Percentiles rank a stretch among this genome's conserved stretches.
These are phyloP conservation scores for Lutjanus erythropterus DNA, from an alignment of 2,113 vertebrate species.

Conservation along the genomic window DNA sequence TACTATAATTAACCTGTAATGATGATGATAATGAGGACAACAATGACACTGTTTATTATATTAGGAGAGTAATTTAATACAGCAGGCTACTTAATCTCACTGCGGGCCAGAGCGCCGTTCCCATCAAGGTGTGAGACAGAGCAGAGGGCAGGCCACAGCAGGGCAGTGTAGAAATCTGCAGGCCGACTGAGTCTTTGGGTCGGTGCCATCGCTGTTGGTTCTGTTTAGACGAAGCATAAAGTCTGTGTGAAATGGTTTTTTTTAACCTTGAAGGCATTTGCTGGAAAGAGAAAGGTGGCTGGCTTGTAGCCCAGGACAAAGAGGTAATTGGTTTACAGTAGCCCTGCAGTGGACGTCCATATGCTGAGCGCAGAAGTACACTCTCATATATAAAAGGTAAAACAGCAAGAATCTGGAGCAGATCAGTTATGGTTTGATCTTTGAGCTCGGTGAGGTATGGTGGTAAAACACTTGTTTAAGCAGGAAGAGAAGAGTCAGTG, in stretches of 20 bases:
- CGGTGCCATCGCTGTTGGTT: constrained; percentile 44
- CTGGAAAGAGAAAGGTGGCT: constrained; percentile 43
- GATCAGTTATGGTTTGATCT: constrained; percentile 12
- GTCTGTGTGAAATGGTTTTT: constrained; percentile 25
- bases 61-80: constrained; percentile 55
- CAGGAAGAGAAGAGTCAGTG: constrained; percentile 20
- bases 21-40: constrained; percentile 59
- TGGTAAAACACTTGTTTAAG: constrained; percentile 26
- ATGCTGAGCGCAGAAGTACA: constrained; percentile 18
- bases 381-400: not conserved
- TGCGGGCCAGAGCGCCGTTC: constrained; percentile 38
- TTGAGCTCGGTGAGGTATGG: constrained; percentile 7
- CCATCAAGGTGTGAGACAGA: constrained; percentile 45
- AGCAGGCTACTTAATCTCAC: constrained; percentile 61
- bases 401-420: constrained; percentile 1
- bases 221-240: constrained; percentile 39
- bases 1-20: constrained; percentile 63
- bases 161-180: constrained; percentile 34
- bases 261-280: constrained; percentile 50
- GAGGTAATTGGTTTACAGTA: constrained; percentile 47
- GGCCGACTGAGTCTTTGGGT: constrained; percentile 43
- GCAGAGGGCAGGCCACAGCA: constrained; percentile 31
- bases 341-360: constrained; percentile 32
- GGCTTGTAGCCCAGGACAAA: constrained; percentile 61
- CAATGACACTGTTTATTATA: constrained; percentile 55